Base-by-base conservation (phyloP, 2,888 invertebrate species). In the Parascotia fuliginaria region DNA sequence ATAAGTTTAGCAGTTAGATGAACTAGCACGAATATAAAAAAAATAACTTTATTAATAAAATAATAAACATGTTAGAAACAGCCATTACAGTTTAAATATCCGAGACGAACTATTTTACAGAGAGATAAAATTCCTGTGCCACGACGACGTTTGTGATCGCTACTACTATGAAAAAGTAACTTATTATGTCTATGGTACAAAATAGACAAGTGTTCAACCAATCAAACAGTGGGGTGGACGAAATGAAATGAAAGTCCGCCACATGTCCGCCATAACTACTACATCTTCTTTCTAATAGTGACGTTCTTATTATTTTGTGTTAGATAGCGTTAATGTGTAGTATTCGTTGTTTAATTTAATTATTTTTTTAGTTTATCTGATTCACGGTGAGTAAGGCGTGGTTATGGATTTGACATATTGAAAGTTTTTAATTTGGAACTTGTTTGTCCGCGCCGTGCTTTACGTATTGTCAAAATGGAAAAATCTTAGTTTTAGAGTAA, bases 201-300 rank as follows among this genome's bases (percentile, higher is more conserved):
- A 62, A 72, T 72, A 68, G 67, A 68, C 67, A 65, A 68, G 39
- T 55, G 44, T 65, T 66, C 59, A 72, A 71, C 68, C 70, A 72
- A 73, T 73, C 71, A 77, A 73, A 77, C 72, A 68, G 67, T 69
- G 70, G 70, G 73, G 73, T 73, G 75, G 77, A 75, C 67, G 77
- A 82, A 82, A 80, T 59, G 72, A 77, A 75, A 86, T 84, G 87
- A 87, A 89, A 89, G 89, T 86, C 81, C 85, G 85, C 87, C 87
- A 89, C 89, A 90, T 88, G 89, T 90, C 89, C 88, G 89, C 89
- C 89, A 90, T 87, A 87, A 77, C 85, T 88, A 81, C 80, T 83
- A 83, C 84, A 87, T 84, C 83, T 84, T 88, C 81, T 83, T 83
- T 84, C 81, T 83, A 81, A 72, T 75, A 86, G 85, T 89, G 91